Evolutionary conservation across 2,113 vertebrate species (phyloP), one percentile per base, ranked within the genome.

Genomic region (Seriola rivoliana): DNA sequence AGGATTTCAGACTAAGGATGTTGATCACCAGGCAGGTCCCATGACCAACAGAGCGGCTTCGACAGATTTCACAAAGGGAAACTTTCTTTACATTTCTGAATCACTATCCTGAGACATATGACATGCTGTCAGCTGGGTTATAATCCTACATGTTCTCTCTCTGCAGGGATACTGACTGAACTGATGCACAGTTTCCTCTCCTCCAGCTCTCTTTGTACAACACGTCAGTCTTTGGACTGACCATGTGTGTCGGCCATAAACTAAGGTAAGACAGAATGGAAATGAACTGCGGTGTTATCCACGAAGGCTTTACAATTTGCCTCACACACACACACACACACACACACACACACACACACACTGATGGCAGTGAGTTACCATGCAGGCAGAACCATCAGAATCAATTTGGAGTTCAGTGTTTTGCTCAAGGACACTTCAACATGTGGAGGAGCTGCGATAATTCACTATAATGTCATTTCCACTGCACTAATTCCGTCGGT

Each of bases 221-320:
- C 54, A 12, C 8, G 19, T 42, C n/a, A 2, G 5, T 4, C 60
- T 29, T 17, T 50, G 63, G 48, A 38, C 50, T 36, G 78, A 59
- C 40, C 54, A 81, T 81, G 85, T 14, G 17, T 59, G 63, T 40
- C 65, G 44, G 44, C 23, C 57, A 55, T 36, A 81, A 80, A 83
- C 34, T 68, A 48, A 85, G 88, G 90, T 90, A 85, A 70, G 75
- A 8, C 12, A 21, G 10, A 13, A 6, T 42, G 23, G 4, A 42
- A 58, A 50, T 34, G 12, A 0, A 48, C 34, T 23, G 21, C 34
- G 2, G 4, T 32, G 68, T 60, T 60, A 40, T 52, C 21, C 9
- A 40, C 38, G 50, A 3, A 11, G 40, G 40, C 10, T 42, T 42
- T 11, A 38, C 29, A 9, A 40, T 40, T 12, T 2, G 4, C 23